Conservation (phyloP, 1,140 invertebrate species). For the Brachionus angularis region DNA sequence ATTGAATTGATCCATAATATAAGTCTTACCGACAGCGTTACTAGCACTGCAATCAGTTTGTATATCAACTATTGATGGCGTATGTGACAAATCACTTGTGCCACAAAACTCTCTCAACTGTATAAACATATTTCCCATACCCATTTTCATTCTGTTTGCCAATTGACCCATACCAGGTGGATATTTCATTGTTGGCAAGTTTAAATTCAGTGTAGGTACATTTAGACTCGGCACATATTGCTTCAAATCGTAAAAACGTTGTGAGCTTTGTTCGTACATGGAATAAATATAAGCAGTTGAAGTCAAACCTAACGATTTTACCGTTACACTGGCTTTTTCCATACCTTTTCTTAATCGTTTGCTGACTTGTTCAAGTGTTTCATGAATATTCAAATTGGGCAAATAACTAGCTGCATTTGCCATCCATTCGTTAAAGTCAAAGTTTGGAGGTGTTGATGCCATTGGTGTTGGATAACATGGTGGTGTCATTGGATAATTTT, state of each 20-base stretch:
- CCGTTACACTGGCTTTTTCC: conserved; percentile 42
- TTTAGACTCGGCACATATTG: conserved; percentile 34
- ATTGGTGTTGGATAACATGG: conserved; percentile 30
- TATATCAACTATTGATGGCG: conserved; percentile 30
- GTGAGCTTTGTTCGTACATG: conserved; percentile 42
- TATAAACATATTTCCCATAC: conserved; percentile 39
- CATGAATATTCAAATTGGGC: conserved; percentile 41
- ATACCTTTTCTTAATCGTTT: conserved; percentile 29
- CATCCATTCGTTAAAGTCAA: conserved; percentile 44
- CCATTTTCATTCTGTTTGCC: conserved; percentile 30
- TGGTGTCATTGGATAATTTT: conserved; percentile 39
- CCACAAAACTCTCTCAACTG: conserved; percentile 44
- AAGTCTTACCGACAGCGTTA: conserved; percentile 33
- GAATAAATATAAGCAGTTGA: conserved; percentile 32
- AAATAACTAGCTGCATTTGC: conserved; percentile 38
- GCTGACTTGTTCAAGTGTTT: conserved; percentile 38
- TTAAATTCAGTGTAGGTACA: conserved; percentile 5
- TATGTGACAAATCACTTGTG: conserved; percentile 34
- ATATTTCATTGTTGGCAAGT: conserved; percentile 33
- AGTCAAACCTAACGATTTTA: conserved; percentile 26
- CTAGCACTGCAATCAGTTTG: conserved; percentile 30
- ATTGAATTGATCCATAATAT: conserved; percentile 23
- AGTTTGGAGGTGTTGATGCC: conserved; percentile 33
- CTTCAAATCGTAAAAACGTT: conserved; percentile 16
- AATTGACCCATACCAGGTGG: conserved; percentile 37